These are phyloP conservation scores for Thymallus thymallus DNA, from an alignment of 2,113 vertebrate genomes.

Conservation along the genomic window DNA sequence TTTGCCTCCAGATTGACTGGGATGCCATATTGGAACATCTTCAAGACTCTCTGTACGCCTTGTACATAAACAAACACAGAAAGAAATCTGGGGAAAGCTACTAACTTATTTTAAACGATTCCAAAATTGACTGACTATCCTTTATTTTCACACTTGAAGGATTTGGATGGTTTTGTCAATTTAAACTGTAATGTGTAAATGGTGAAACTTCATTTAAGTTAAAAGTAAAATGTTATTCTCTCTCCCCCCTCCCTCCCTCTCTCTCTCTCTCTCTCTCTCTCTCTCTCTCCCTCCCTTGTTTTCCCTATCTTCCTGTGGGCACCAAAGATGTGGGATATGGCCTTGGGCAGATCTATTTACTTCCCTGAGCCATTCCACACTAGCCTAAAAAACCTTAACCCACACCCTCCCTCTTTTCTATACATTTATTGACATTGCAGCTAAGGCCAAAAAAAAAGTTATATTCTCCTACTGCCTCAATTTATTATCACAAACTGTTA, in stretches of 20 bases:
- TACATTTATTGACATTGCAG: no score
- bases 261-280: not conserved
- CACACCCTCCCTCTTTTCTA: constrained; percentile 11
- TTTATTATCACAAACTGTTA: no score
- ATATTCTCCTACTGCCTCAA: no score
- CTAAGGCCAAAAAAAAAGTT: no score
- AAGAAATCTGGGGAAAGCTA: not conserved
- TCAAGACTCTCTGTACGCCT: no score
- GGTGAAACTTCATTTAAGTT: not conserved
- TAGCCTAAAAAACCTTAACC: constrained; percentile 53
- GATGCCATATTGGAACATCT: no score
- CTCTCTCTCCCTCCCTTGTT: not conserved
- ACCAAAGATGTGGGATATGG: not conserved
- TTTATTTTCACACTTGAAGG: not conserved
- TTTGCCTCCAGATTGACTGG: no score
- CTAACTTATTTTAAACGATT: no score
- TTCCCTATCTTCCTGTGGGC: not conserved
- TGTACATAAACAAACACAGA: not conserved
- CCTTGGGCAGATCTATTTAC: not conserved
- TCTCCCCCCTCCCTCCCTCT: no score
- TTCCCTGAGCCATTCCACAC: constrained; percentile 34
- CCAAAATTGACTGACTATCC: not conserved
- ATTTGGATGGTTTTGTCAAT: not conserved
- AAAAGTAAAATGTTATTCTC: not conserved
- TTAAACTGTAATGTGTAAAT: not conserved